These are phyloP conservation scores for Bradynema listronoti DNA, from an alignment of 1,140 invertebrate genomes.

Conservation along the genomic window DNA sequence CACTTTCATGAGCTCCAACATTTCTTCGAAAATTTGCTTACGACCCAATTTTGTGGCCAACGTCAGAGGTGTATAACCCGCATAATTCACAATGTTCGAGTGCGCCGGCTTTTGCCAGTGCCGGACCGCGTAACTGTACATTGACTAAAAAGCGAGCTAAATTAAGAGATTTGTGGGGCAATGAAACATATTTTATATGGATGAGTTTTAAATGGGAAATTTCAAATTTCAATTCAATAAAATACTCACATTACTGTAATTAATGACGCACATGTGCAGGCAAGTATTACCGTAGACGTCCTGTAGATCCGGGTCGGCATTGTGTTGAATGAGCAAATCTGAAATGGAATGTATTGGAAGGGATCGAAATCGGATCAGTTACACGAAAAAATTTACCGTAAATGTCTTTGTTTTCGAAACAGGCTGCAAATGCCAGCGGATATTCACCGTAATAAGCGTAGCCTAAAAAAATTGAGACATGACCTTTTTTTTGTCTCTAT, in stretches of 20 bases:
- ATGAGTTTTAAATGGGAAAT: no score
- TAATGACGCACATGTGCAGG: conserved; percentile 93
- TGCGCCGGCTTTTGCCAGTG: conserved; percentile 85
- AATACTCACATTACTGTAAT: conserved; percentile 77
- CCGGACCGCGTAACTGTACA: conserved; percentile 91
- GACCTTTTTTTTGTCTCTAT: no score
- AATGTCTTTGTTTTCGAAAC: conserved; percentile 89
- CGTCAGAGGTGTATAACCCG: conserved; percentile 87
- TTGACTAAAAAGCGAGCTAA: conserved; percentile 68
- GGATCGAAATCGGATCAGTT: background rate
- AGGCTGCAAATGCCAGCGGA: conserved; percentile 89
- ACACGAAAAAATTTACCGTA: conserved; percentile 72
- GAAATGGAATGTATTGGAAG: background rate
- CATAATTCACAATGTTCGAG: conserved; percentile 76
- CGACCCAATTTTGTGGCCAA: conserved; percentile 89
- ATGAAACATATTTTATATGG: background rate
- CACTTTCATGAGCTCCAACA: conserved; percentile 85
- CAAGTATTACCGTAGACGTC: conserved; percentile 72
- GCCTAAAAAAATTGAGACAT: conserved; percentile 40
- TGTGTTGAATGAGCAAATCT: conserved; percentile 73
- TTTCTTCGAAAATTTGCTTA: conserved; percentile 89
- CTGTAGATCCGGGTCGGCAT: conserved; percentile 82
- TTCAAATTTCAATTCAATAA: background rate
- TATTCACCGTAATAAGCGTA: conserved; percentile 68
- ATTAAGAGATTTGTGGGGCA: conserved; percentile 9